Base-by-base conservation (phyloP, 2,797 vertebrate species). In the Eulemur albifrons region DNA sequence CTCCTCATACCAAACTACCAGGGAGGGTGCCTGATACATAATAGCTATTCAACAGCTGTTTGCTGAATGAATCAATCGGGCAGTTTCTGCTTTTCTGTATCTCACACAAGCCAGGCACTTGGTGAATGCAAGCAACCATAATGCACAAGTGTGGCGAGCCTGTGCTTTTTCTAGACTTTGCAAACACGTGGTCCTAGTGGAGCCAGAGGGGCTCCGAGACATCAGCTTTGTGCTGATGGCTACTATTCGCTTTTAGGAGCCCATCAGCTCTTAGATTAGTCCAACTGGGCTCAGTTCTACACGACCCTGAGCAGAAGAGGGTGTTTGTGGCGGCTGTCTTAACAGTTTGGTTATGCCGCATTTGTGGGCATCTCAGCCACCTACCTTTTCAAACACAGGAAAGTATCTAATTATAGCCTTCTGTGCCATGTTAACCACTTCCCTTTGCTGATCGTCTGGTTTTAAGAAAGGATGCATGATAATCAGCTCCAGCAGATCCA, bases 401-500 rank as follows among this genome's bases (percentile, higher is more conserved):
- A 99, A 98, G 95, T 99, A 99, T 82, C 99, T 98, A n/a, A 97
- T 98, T 61, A 98, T 98, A 0, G 99, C 99, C 98, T 99, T 99
- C 25, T 88, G 97, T 59, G 98, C 59, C 85, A 99, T 98, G 77
- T 93, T 52, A 1, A 98, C 95, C 82, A 97, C 84, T 77, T 99
- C 98, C 48, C 97, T 73, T 92, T 98, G 96, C 52, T 97, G 93
- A 52, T 99, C 97, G 1, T 98, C 81, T 0, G 97, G 76, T 0
- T 98, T 94, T n/a, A 95, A 83, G 95, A 99, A 99, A 20, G 98
- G 97, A 70, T 99, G 96, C 0, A 87, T 7, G 92, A 99, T 95
- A 0, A 99, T 97, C 97, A 99, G 97, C 9, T 98, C 98, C 99
- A 99, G 99, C 32, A 99, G 98, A 80, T 99, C 99, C 2, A 98